These are phyloP conservation scores for Netelia fuscicornis DNA, from an alignment of 2,888 invertebrate species.

Conservation along the genomic window DNA sequence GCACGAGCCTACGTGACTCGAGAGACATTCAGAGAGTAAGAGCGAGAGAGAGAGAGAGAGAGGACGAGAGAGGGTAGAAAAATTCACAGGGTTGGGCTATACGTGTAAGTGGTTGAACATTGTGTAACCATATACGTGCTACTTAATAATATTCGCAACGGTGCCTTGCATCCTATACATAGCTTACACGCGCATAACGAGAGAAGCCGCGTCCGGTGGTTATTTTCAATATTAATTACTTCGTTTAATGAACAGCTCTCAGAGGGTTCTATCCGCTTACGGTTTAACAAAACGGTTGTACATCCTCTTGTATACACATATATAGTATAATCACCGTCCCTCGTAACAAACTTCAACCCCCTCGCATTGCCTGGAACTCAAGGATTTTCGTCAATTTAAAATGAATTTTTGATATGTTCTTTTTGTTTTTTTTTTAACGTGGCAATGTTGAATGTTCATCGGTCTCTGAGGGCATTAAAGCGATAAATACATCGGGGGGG, in stretches of 20 bases:
- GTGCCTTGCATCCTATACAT: background rate
- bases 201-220: conserved; percentile 55
- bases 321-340: conserved; percentile 12
- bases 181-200: background rate
- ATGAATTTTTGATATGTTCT: conserved; percentile 13
- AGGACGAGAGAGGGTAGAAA: background rate
- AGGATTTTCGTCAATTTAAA: background rate
- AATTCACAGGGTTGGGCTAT: background rate
- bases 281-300: conserved; percentile 66
- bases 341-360: background rate
- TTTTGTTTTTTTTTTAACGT: conserved; percentile 4
- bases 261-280: conserved; percentile 74
- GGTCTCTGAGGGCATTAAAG: background rate
- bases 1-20: background rate
- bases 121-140: conserved; percentile 28
- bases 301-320: background rate
- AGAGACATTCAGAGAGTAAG: background rate
- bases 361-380: conserved; percentile 6
- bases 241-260: conserved; percentile 77
- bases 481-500: conserved; percentile 33
- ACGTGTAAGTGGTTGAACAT: conserved; percentile 42
- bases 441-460: background rate
- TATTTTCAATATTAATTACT: conserved; percentile 78
- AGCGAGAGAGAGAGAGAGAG: background rate
- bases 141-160: conserved; percentile 49